A percentile compares a stretch with the other conserved stretches of the same genome.
phyloP scores from a whole-genome alignment of 2,113 vertebrate species.

The Coracopsis vasa region DNA sequence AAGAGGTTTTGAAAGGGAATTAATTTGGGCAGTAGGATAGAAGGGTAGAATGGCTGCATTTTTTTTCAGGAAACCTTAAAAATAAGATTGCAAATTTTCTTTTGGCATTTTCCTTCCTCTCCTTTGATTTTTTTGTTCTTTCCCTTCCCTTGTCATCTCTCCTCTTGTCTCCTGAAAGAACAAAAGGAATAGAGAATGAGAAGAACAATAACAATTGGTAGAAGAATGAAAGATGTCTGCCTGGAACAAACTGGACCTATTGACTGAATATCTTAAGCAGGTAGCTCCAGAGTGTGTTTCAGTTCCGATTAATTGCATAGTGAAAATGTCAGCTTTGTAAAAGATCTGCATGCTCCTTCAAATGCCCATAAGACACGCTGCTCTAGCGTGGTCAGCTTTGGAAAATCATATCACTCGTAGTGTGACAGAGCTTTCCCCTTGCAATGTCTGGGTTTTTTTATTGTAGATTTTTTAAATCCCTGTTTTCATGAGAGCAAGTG shows the following conservation, averaged over 20 bases:
- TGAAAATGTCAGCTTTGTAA: not conserved
- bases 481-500: not conserved
- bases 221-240: not conserved
- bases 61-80: not conserved
- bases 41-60: rapidly evolving
- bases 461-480: not conserved
- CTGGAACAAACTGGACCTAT: not conserved
- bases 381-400: not conserved
- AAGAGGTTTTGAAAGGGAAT: not conserved
- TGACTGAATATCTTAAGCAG: not conserved
- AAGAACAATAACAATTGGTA: not conserved
- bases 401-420: not conserved
- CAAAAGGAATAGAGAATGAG: not conserved
- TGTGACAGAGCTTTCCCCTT: not conserved
- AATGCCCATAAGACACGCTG: rapidly evolving
- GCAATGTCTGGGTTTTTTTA: not conserved
- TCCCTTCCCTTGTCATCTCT: not conserved
- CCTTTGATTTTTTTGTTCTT: not conserved
- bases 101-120: not conserved
- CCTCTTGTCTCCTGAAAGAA: rapidly evolving
- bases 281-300: not conserved
- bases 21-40: not conserved
- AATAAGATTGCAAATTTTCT: not conserved
- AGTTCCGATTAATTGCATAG: not conserved
- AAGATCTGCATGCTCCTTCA: not conserved